A percentile compares a stretch with the other conserved stretches of the same genome.
Evolutionary conservation across 2,797 vertebrate genomes (phyloP).

Genomic region (Eidolon dupreanum): DNA sequence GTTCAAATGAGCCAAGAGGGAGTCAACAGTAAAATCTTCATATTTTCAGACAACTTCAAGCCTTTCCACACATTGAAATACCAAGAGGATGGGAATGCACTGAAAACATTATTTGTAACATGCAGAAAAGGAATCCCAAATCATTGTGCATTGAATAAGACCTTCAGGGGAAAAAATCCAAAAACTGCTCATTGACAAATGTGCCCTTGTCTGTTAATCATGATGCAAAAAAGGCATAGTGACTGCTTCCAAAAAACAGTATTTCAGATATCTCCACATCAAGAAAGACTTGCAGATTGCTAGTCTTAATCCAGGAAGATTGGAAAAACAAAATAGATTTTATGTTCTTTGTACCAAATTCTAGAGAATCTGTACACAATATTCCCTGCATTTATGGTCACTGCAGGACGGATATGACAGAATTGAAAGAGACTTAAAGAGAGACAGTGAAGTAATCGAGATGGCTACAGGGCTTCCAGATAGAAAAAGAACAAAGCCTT

Average conservation of each 20-base stretch:
- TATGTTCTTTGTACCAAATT: not conserved
- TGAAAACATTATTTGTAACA: not conserved
- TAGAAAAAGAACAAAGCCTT: not conserved
- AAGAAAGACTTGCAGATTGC: not conserved
- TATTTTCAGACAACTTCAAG: constrained; percentile 1
- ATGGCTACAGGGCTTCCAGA: not conserved
- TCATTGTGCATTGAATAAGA: not conserved
- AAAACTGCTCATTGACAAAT: not conserved
- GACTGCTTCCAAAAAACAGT: not conserved
- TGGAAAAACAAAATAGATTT: not conserved
- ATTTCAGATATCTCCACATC: not conserved
- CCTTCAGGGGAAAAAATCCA: not conserved
- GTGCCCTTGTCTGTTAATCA: not conserved
- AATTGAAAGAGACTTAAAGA: not conserved
- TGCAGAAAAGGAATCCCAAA: not conserved
- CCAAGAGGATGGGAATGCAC: not conserved
- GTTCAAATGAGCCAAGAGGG: not conserved
- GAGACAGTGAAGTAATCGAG: not conserved
- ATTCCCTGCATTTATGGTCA: not conserved
- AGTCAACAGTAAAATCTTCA: not conserved
- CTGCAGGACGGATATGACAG: not conserved
- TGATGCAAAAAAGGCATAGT: not conserved
- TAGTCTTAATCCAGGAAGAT: not conserved
- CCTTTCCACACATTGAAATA: constrained; percentile 28
- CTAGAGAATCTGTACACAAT: not conserved